Evolutionary conservation across 2,797 vertebrate genomes (phyloP), one percentile per base, ranked within the genome.

Genomic region (Emys orbicularis): DNA sequence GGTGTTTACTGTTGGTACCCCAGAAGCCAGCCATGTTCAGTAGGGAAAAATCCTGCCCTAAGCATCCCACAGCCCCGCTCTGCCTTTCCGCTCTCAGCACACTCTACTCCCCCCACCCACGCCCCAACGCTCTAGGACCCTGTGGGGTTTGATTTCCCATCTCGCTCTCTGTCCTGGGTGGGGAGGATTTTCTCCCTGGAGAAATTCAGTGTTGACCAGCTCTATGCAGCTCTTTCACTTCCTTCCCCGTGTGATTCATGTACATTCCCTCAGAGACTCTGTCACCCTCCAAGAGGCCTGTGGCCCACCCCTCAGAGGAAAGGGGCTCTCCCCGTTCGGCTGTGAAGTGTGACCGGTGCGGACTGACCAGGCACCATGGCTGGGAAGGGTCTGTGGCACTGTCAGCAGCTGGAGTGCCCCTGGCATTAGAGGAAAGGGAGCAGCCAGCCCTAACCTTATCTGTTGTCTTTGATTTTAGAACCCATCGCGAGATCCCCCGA

Each of bases 381-480:
- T 31, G 47, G 41, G 61, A 61, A 68, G 59, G 65, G 31, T 44
- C 57, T 15, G 44, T 65, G 74, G 25, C 8, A 31, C 16, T 3
- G n/a, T 9, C 41, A 29, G 81, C 1, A 2, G 59, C 19, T 13
- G 12, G 27, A 12, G 1, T 5, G 34, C 41, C 27, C 61, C 54
- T 41, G 31, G n/a, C n/a, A 7, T 16, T 4, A 29, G 41, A 29
- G 59, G 18, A 9, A 54, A 57, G 37, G 49, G 74, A 31, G 29
- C 5, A 68, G 18, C 29, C 44, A 21, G n/a, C 12, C 29, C 18
- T 50, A 41, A 49, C 72, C 50, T 37, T 18, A 29, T 41, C 19
- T 95, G 74, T 44, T 76, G 8, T 89, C 53, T 96, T 74, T 92
- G 31, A 15, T n/a, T 84, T 47, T 86, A 98, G 97, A 53, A 72